Evolutionary conservation across 2,113 vertebrate species (phyloP).

Genomic region (Dissostichus mawsoni): DNA sequence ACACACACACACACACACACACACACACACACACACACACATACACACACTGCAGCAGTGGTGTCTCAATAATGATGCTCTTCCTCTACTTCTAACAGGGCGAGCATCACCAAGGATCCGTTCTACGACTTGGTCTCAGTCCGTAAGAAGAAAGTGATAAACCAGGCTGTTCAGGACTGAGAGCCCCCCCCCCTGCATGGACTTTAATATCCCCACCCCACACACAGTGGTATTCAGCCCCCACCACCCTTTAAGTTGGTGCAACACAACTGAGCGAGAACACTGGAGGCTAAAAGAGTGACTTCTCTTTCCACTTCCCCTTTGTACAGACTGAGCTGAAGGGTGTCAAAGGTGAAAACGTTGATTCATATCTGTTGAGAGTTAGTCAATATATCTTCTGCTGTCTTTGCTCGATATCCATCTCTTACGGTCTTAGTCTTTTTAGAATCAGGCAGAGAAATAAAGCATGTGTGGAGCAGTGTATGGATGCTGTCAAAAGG

Average conservation of each 20-base stretch:
- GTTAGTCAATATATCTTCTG: not conserved
- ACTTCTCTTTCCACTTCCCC: constrained; percentile 58
- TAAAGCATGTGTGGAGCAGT: not conserved
- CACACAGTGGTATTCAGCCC: not conserved
- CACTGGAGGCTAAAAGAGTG: constrained; percentile 29
- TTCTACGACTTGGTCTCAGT: constrained; percentile 94
- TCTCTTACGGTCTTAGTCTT: not conserved
- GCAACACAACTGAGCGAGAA: not conserved
- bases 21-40: too few species aligned
- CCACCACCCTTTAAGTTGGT: not conserved
- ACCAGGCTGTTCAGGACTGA: constrained; percentile 74
- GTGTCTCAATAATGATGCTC: not conserved
- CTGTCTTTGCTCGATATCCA: not conserved
- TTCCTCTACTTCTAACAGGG: constrained; percentile 79
- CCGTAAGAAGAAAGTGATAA: constrained; percentile 94
- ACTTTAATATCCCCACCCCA: not conserved
- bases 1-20: not conserved
- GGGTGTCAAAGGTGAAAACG: constrained; percentile 8
- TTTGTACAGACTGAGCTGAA: constrained; percentile 30
- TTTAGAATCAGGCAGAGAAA: constrained; percentile 4
- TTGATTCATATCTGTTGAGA: not conserved
- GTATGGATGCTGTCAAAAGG: not conserved
- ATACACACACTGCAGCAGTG: not conserved
- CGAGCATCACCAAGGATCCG: constrained; percentile 94
- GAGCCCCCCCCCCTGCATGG: not conserved